Evolutionary conservation across 2,113 vertebrate genomes (phyloP), one percentile per base, ranked within the genome.

Genomic region (Ammospiza nelsoni): DNA sequence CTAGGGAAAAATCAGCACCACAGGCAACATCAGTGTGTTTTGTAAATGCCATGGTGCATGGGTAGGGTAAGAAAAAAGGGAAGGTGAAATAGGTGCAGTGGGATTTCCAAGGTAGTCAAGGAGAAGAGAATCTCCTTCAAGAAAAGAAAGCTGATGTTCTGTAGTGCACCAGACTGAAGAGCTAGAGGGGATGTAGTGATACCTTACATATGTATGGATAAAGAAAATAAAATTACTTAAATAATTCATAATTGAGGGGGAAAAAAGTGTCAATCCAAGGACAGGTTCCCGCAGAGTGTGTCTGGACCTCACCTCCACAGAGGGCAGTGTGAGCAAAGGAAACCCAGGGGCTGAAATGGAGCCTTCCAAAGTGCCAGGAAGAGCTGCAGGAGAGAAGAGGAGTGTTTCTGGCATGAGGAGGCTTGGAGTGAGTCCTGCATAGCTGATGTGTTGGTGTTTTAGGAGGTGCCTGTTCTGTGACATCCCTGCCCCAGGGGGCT

Each of bases 241-340:
- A 6, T 49, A 66, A 66, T 6, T 55, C n/a, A 4, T 19, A 21
- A 28, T 1, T 65, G 74, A 79, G 49, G 12, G 12, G 0, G 7
- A 28, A 39, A n/a, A 43, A 48, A 49, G 37, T n/a, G 41, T 8
- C 86, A 83, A 58, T 46, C 11, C 44, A 76, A 75, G 82, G 82
- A 29, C 9, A 5, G 37, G 5, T 13, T 91, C 54, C 58, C 0
- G 3, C 62, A 66, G 43, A 58, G 37, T 2, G 0, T 44, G 44
- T 22, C 93, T 80, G 72, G 92, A 73, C 59, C 48, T 93, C 63
- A 65, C 62, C 58, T 68, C 84, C 84, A 87, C 61, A 79, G 95
- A 94, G 81, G 93, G 62, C 90, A 94, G 62, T 85, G 87, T 87
- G 81, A 89, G 89, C 91, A 74, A 59, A 89, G 74, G 62, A 94